Percentiles rank a stretch among this genome's conserved stretches.
These are phyloP conservation scores for Saguinus imperator DNA, from an alignment of 2,113 vertebrate genomes.

Conservation along the genomic window DNA sequence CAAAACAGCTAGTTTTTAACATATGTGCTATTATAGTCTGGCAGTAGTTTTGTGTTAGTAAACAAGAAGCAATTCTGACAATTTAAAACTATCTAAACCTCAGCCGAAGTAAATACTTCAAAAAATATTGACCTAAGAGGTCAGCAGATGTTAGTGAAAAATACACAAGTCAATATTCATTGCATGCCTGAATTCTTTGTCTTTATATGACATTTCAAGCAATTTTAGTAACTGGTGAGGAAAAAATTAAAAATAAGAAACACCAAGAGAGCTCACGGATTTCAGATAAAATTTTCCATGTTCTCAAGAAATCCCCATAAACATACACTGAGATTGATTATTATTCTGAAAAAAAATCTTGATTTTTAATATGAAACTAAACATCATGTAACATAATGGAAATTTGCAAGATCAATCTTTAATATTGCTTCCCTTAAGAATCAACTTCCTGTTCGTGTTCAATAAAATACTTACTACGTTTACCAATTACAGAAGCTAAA, in stretches of 20 bases:
- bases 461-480: neutral
- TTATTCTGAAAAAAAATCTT: slow-evolving; percentile 58
- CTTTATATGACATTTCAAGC: slow-evolving; percentile 83
- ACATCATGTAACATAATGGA: slow-evolving; percentile 8
- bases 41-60: slow-evolving; percentile 60
- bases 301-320: slow-evolving; percentile 65
- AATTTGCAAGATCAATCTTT: slow-evolving; percentile 24
- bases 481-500: neutral
- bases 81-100: slow-evolving; percentile 82
- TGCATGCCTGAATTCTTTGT: slow-evolving; percentile 84
- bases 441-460: neutral
- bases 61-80: slow-evolving; percentile 71
- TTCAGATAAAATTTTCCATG: slow-evolving; percentile 75
- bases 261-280: slow-evolving; percentile 71
- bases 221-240: slow-evolving; percentile 80
- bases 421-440: slow-evolving; percentile 13
- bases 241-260: slow-evolving; percentile 76
- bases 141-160: slow-evolving; percentile 85
- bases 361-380: slow-evolving; percentile 63
- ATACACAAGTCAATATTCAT: slow-evolving; percentile 79
- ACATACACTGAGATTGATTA: slow-evolving; percentile 75
- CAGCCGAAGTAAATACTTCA: slow-evolving; percentile 84
- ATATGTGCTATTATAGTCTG: slow-evolving; percentile 74
- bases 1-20: slow-evolving; percentile 64
- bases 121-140: slow-evolving; percentile 84